These are phyloP conservation scores for Carcina quercana DNA, from an alignment of 2,888 invertebrate genomes.

Conservation along the genomic window DNA sequence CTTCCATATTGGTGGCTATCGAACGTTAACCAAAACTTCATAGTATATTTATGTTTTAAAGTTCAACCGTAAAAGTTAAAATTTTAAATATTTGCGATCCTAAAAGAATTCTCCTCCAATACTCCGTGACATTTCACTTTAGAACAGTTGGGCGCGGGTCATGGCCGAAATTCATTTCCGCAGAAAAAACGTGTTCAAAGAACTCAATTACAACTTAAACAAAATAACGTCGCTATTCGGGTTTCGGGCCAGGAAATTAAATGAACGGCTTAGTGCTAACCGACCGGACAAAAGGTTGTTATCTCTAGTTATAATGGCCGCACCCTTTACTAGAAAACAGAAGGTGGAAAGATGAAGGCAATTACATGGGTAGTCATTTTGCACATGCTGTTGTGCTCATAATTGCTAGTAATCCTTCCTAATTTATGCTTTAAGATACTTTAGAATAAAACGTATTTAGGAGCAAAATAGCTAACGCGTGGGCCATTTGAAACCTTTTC, in stretches of 20 bases:
- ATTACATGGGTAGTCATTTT: slow-evolving; percentile 49
- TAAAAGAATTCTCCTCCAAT: no score
- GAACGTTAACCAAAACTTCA: no score
- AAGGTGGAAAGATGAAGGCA: slow-evolving; percentile 54
- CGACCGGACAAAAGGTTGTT: slow-evolving; percentile 50
- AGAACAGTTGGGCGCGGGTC: no score
- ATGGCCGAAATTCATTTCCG: slow-evolving; percentile 59
- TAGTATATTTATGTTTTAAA: no score
- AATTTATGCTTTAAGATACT: slow-evolving; percentile 49
- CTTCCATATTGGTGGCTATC: no score
- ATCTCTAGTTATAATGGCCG: slow-evolving; percentile 60
- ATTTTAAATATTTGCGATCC: no score
- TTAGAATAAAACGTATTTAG: slow-evolving; percentile 37
- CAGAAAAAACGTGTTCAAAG: slow-evolving; percentile 58
- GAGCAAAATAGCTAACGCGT: slow-evolving; percentile 33
- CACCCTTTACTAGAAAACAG: slow-evolving; percentile 40
- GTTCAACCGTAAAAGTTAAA: no score
- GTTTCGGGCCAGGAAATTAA: slow-evolving; percentile 67
- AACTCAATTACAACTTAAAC: slow-evolving; percentile 68
- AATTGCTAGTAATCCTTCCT: slow-evolving; percentile 35
- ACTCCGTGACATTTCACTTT: no score
- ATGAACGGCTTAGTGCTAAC: slow-evolving; percentile 56
- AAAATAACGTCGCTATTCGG: slow-evolving; percentile 60
- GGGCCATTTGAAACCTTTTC: slow-evolving; percentile 53
- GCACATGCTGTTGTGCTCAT: slow-evolving; percentile 39